phyloP scores from a whole-genome alignment of 2,797 vertebrate species.

The Hoplostethus atlanticus region DNA sequence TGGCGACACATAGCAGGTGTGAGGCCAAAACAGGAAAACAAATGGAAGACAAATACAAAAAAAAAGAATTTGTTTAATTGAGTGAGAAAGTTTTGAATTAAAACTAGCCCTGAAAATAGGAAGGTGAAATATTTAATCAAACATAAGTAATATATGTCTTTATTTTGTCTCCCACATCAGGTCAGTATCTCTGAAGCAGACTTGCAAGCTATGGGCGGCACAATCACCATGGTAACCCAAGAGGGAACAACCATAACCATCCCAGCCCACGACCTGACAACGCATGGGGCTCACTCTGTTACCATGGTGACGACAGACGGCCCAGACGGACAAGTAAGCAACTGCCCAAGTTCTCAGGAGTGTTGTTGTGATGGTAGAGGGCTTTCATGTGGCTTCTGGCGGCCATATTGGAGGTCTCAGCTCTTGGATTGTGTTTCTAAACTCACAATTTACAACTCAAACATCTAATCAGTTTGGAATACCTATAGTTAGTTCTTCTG shows the following conservation, averaged over 20 bases:
- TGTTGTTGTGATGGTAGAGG: conserved; percentile 2
- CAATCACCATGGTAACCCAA: conserved; percentile 98
- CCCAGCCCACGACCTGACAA: conserved; percentile 93
- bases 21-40: no score
- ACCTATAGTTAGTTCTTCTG: no score
- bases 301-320: conserved; percentile 97
- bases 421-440: neutral
- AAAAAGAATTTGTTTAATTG: no score
- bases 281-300: conserved; percentile 91
- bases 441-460: no score
- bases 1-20: no score
- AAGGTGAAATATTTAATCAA: no score
- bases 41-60: no score
- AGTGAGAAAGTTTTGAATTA: no score
- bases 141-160: neutral
- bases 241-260: conserved; percentile 99
- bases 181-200: conserved; percentile 97
- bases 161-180: conserved; percentile 75
- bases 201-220: conserved; percentile 94
- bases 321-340: conserved; percentile 92
- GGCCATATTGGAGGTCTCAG: neutral
- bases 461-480: no score
- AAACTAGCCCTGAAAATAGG: no score
- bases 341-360: neutral
- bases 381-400: neutral